A percentile compares a stretch with the other conserved stretches of the same genome.
Conservation (phyloP, 2,113 vertebrate genomes). For the Columba livia region DNA sequence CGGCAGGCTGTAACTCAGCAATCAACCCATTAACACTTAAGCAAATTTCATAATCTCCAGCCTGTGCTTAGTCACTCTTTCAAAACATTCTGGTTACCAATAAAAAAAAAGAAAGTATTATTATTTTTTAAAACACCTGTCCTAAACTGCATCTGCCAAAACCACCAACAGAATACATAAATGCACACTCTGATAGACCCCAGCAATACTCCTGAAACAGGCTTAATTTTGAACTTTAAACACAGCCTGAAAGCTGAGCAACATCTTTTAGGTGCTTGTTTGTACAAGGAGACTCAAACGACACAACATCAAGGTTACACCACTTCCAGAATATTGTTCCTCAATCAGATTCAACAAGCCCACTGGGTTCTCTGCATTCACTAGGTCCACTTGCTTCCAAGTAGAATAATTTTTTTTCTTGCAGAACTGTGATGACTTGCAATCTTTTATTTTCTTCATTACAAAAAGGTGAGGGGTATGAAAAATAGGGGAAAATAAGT, state of each 20-base stretch:
- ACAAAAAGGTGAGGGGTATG: neutral
- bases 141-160: neutral
- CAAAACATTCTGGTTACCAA: slow-evolving; percentile 56
- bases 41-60: slow-evolving; percentile 94
- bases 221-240: neutral
- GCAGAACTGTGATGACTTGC: neutral
- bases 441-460: neutral
- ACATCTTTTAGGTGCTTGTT: neutral
- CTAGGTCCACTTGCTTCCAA: neutral
- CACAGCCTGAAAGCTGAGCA: neutral
- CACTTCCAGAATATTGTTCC: neutral
- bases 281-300: slow-evolving; percentile 13
- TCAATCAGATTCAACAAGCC: neutral
- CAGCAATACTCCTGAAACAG: neutral
- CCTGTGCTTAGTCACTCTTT: slow-evolving; percentile 86
- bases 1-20: slow-evolving; percentile 77
- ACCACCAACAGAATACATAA: neutral
- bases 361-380: neutral
- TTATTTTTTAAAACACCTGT: slow-evolving; percentile 3
- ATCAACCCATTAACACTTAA: slow-evolving; percentile 98
- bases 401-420: neutral
- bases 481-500: neutral
- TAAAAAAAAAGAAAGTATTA: slow-evolving; percentile 24
- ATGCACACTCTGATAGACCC: neutral
- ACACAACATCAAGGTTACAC: neutral